These are phyloP conservation scores for Campoplex nolae DNA, from an alignment of 2,888 invertebrate genomes.

Conservation along the genomic window DNA sequence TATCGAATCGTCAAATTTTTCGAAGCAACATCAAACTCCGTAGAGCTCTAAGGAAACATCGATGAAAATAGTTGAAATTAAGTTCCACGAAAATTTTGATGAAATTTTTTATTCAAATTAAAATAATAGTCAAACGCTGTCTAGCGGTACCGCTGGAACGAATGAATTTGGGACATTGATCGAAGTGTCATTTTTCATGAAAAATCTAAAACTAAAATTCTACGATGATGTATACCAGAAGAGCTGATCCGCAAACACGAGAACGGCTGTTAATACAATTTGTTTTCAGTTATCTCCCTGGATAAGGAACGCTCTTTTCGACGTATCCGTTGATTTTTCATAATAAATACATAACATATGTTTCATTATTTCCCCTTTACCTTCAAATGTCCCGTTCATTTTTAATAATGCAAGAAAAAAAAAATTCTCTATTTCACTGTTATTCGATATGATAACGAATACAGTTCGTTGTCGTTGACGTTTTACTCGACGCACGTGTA, in stretches of 20 bases:
- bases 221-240: not conserved
- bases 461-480: not conserved
- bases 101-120: no score
- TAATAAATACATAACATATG: not conserved
- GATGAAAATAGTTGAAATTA: not conserved
- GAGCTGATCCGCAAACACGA: not conserved
- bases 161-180: no score
- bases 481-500: not conserved
- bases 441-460: no score
- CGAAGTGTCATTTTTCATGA: no score
- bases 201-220: not conserved
- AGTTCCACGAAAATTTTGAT: no score
- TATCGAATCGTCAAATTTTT: not conserved
- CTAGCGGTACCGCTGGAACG: no score
- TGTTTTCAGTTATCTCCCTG: no score
- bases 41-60: not conserved
- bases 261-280: not conserved
- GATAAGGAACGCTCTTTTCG: not conserved
- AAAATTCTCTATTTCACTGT: no score
- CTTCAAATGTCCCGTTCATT: no score
- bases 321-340: not conserved
- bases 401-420: no score
- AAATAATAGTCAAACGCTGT: no score
- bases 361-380: not conserved
- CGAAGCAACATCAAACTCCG: not conserved